phyloP scores from a whole-genome alignment of 2,113 vertebrate species.

The Donacobius atricapilla region DNA sequence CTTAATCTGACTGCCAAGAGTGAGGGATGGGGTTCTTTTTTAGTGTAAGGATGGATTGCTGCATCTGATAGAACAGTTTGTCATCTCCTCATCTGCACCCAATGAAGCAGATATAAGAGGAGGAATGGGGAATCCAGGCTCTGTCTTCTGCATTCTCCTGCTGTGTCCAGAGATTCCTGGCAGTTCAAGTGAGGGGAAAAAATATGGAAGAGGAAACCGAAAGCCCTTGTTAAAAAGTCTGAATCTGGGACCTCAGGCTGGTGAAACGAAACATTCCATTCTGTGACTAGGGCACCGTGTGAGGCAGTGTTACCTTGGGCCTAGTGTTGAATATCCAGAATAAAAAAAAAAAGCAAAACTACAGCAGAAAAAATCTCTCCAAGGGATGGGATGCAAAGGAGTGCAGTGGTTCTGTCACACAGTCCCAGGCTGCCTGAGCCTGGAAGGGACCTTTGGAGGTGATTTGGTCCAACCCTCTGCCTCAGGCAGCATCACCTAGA shows the following conservation, averaged over 20 bases:
- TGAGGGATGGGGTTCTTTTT: background rate
- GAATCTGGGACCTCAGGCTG: background rate
- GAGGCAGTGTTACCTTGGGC: background rate
- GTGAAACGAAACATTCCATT: background rate
- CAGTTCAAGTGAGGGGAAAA: background rate
- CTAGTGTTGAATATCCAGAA: background rate
- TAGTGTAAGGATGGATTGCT: background rate
- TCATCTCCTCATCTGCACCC: background rate
- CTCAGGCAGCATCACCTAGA: background rate
- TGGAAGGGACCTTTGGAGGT: background rate
- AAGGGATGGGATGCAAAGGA: rapidly evolving
- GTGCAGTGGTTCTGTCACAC: background rate
- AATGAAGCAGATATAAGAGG: background rate
- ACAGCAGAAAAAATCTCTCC: background rate
- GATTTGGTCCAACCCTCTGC: background rate
- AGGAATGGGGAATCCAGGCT: background rate
- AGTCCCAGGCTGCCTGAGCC: background rate
- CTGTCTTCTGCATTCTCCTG: background rate
- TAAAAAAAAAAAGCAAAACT: too few relatives aligned
- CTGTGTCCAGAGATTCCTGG: background rate
- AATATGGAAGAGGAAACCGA: background rate
- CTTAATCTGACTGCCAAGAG: background rate
- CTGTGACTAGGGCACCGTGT: background rate
- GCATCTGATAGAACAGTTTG: background rate
- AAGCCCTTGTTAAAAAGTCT: background rate